Percentiles rank a stretch among this genome's conserved stretches.
Conservation (phyloP, 2,888 invertebrate genomes). For the Cyaniris semiargus region DNA sequence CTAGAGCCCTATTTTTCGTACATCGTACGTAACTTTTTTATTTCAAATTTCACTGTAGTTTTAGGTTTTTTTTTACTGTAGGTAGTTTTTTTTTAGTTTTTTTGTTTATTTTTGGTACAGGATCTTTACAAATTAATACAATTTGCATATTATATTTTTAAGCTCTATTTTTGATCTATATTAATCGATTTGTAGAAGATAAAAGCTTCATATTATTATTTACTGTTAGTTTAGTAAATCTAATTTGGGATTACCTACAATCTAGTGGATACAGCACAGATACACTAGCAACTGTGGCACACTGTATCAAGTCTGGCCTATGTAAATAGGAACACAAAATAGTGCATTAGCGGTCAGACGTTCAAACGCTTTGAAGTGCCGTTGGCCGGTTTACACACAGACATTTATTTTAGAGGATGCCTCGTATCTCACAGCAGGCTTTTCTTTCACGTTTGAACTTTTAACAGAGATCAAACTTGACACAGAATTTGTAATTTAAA, state of each 20-base stretch:
- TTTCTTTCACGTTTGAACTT: background rate
- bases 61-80: no score
- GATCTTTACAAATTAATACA: no score
- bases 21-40: conserved; percentile 1
- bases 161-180: no score
- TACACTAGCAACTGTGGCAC: background rate
- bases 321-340: conserved; percentile 41
- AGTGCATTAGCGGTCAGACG: conserved; percentile 58
- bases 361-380: conserved; percentile 45
- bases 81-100: no score
- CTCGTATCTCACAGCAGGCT: background rate
- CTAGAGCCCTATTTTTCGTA: background rate
- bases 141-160: no score
- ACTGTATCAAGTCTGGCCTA: conserved; percentile 24
- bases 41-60: background rate
- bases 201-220: no score
- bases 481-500: no score
- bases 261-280: background rate
- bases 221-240: no score
- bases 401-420: background rate
- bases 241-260: no score
- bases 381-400: conserved; percentile 46
- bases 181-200: no score
- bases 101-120: background rate
- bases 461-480: background rate